phyloP scores from a whole-genome alignment of 2,113 vertebrate genomes.

The Python bivittatus region DNA sequence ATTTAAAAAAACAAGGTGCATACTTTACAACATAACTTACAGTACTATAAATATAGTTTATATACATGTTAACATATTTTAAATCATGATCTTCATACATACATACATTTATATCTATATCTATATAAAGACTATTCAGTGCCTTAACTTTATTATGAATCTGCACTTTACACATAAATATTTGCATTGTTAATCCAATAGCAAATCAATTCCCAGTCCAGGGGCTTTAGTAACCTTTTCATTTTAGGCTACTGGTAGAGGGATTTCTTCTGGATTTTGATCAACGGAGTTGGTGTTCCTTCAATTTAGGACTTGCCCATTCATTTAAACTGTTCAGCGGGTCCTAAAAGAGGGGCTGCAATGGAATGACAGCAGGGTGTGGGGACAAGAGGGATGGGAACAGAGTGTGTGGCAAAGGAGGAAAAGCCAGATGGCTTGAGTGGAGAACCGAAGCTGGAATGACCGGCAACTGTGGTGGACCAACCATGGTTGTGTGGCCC shows the following conservation, averaged over 20 bases:
- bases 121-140: slow-evolving; percentile 68
- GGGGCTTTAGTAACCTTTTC: slow-evolving; percentile 30
- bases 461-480: slow-evolving; percentile 74
- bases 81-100: slow-evolving; percentile 68
- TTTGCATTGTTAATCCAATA: slow-evolving; percentile 68
- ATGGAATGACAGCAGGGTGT: slow-evolving; percentile 76
- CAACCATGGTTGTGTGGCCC: slow-evolving; percentile 64
- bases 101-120: slow-evolving; percentile 46
- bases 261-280: not conserved
- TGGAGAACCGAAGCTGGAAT: slow-evolving; percentile 74
- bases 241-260: slow-evolving; percentile 21
- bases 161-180: slow-evolving; percentile 54
- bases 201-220: slow-evolving; percentile 52
- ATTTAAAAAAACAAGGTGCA: slow-evolving; percentile 67
- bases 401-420: slow-evolving; percentile 74
- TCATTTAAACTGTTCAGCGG: not conserved
- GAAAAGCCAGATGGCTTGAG: slow-evolving; percentile 74
- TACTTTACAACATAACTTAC: slow-evolving; percentile 79
- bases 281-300: not conserved
- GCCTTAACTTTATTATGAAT: slow-evolving; percentile 68
- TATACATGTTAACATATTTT: slow-evolving; percentile 78
- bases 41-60: slow-evolving; percentile 82
- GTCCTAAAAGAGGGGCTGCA: slow-evolving; percentile 83
- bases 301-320: not conserved
- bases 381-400: slow-evolving; percentile 79